A percentile compares a stretch with the other conserved stretches of the same genome.
Evolutionary conservation across 1,140 invertebrate species (phyloP).

Genomic region (Nixonia krombeini): DNA sequence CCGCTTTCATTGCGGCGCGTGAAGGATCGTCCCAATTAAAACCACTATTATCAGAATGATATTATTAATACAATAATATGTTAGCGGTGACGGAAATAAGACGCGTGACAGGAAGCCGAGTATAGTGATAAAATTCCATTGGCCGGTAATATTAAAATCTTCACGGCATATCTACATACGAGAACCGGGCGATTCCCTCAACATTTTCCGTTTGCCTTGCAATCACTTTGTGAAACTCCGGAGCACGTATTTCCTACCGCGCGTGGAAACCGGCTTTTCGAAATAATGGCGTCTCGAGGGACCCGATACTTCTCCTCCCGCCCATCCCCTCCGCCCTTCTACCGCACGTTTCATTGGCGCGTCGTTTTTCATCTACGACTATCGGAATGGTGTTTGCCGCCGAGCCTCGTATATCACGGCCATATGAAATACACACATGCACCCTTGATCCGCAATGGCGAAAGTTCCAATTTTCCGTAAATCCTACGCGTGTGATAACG

Average conservation of each 20-base stretch:
- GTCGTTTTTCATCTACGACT: conserved; percentile 5
- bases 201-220: neutral
- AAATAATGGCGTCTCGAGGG: conserved; percentile 8
- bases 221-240: conserved; percentile 6
- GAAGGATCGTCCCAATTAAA: no score
- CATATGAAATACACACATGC: conserved; percentile 5
- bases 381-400: neutral
- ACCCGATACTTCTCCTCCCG: neutral
- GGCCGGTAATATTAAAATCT: no score
- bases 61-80: no score
- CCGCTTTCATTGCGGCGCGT: no score
- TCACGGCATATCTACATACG: no score
- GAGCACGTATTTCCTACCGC: conserved; percentile 5
- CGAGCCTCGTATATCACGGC: conserved; percentile 3
- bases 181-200: conserved; percentile 4
- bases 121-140: no score
- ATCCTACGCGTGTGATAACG: conserved; percentile 2
- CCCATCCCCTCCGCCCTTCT: no score
- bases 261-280: conserved; percentile 5
- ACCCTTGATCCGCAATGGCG: neutral
- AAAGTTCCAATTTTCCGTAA: conserved; percentile 10
- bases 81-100: no score
- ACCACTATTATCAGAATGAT: no score
- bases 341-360: conserved; percentile 4
- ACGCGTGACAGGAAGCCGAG: no score